Conservation (phyloP, 2,113 vertebrate genomes). For the Desmodus rotundus region DNA sequence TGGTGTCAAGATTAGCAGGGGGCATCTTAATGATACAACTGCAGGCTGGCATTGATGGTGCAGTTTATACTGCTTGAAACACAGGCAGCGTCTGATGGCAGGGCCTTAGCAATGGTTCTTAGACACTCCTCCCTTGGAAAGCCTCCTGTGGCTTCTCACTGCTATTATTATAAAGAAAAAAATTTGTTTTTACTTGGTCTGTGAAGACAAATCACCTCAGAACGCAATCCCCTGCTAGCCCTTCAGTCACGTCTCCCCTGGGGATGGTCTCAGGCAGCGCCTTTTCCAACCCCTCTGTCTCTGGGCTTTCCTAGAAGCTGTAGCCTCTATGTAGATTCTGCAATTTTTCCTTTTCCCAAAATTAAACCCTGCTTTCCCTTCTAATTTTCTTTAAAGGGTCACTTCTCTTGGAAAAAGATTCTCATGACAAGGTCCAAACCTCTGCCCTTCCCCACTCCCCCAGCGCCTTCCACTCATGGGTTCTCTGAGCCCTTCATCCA, state of each 20-base stretch:
- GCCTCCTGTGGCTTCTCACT: not conserved
- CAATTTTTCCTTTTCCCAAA: not conserved
- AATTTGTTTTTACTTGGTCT: not conserved
- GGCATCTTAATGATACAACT: not conserved
- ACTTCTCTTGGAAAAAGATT: not conserved
- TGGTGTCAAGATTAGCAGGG: not conserved
- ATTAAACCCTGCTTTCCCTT: not conserved
- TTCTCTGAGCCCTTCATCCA: not conserved
- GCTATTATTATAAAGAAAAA: not conserved
- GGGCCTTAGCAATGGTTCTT: not conserved
- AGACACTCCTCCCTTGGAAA: not conserved
- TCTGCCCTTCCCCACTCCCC: not conserved
- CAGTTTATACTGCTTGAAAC: not conserved
- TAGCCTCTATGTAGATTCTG: not conserved
- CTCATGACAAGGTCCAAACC: not conserved
- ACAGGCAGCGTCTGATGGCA: not conserved
- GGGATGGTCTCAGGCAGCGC: not conserved
- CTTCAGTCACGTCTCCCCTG: not conserved
- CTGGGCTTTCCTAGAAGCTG: not conserved
- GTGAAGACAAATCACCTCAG: not conserved
- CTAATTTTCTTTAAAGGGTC: not conserved
- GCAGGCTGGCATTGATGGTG: not conserved
- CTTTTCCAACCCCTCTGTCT: not conserved
- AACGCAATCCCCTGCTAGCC: not conserved
- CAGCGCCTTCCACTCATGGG: no score